A percentile compares a stretch with the other conserved stretches of the same genome.
Conservation (phyloP, 2,797 vertebrate species). For the Adelosebastes latens region DNA sequence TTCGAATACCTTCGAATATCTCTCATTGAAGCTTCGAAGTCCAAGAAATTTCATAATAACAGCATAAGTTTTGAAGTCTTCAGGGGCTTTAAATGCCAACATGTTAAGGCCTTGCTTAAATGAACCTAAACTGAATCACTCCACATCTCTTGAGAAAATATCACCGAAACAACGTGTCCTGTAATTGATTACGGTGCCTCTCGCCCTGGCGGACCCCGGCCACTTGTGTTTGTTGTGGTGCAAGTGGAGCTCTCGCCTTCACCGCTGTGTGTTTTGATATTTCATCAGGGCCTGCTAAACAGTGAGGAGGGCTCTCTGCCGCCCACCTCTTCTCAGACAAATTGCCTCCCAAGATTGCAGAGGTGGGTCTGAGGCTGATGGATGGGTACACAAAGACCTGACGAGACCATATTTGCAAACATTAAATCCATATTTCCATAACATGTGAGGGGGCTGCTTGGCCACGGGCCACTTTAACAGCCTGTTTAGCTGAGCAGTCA, state of each 20-base stretch:
- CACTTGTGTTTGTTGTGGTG: conserved; percentile 65
- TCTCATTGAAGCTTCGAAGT: too few species aligned
- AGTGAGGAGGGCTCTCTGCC: conserved; percentile 79
- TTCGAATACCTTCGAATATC: too few species aligned
- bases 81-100: neutral
- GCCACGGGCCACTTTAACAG: conserved; percentile 51
- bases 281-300: conserved; percentile 80
- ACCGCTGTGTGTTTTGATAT: conserved; percentile 75
- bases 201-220: conserved; percentile 39
- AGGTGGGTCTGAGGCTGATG: conserved; percentile 81
- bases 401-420: conserved; percentile 79
- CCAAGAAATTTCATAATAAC: neutral
- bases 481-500: conserved; percentile 35
- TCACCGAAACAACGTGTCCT: neutral
- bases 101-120: neutral
- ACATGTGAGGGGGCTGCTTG: conserved; percentile 51
- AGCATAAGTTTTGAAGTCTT: neutral
- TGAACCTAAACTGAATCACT: neutral
- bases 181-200: conserved; percentile 41
- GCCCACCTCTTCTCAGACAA: conserved; percentile 83
- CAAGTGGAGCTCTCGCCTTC: conserved; percentile 35
- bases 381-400: conserved; percentile 79
- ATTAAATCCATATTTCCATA: conserved; percentile 79
- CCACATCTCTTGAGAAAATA: conserved; percentile 12
- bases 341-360: conserved; percentile 81